Evolutionary conservation across 23 tunicate species (phyloP), one percentile per base, ranked within the genome.

Genomic region (Trididemnum miniatum): DNA sequence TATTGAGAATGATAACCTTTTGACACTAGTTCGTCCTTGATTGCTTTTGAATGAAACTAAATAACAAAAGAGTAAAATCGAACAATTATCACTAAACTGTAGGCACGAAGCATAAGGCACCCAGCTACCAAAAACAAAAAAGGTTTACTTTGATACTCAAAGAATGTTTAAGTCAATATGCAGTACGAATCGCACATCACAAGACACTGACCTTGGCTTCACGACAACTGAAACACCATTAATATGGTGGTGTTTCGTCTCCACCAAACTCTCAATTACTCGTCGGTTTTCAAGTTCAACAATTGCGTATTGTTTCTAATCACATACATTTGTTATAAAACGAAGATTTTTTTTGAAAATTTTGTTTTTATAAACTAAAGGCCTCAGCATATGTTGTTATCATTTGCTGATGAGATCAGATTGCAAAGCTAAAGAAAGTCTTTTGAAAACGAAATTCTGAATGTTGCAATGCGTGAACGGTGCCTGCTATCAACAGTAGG

Each of bases 161-260:
- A n/a, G n/a, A n/a, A n/a, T n/a, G n/a, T n/a, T n/a, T n/a, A n/a
- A n/a, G n/a, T n/a, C n/a, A n/a, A n/a, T n/a, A n/a, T n/a, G n/a
- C n/a, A n/a, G n/a, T n/a, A n/a, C n/a, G n/a, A n/a, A n/a, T n/a
- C n/a, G n/a, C n/a, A n/a, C n/a, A n/a, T n/a, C n/a, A n/a, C n/a
- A n/a, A n/a, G n/a, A n/a, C n/a, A n/a, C n/a, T 74, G 33, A 81
- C 90, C 97, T 82, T 39, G 91, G 87, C 78, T 85, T 86, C 0
- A 92, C 88, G 24, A 59, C 60, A 9, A 92, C 81, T 20, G 35
- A 20, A 12, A 37, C 80, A 33, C 88, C 88, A 34, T 37, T 26
- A 0, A 92, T 71, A 1, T 2, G 1, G 59, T 87, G 92, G 29
- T 87, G 71, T 50, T 83, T 78, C 0, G 31, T 37, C 20, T 59